phyloP scores from a whole-genome alignment of 2,113 vertebrate species.

The Tupaia tana region DNA sequence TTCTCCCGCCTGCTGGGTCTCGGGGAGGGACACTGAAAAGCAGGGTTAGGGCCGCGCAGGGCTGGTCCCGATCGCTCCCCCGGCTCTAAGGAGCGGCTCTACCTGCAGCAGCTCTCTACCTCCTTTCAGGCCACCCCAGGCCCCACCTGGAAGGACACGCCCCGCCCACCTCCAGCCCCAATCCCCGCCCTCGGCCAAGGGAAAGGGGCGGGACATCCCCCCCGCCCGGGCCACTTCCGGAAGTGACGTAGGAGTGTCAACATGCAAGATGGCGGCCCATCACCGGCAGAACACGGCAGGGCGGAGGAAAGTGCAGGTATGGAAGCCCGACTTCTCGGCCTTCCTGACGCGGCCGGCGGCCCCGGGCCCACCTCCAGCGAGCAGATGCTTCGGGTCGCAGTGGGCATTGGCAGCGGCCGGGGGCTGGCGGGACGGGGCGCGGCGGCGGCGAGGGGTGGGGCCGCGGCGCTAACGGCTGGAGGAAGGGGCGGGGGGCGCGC shows the following conservation, averaged over 20 bases:
- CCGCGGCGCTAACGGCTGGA: slow-evolving; percentile 50
- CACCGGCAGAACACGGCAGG: slow-evolving; percentile 99
- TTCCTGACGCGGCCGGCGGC: not conserved
- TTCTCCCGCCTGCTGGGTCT: fast-evolving
- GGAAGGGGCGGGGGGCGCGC: not conserved
- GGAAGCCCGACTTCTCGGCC: not conserved
- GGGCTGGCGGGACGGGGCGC: not conserved
- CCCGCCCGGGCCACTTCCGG: slow-evolving; percentile 79
- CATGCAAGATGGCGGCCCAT: slow-evolving; percentile 99
- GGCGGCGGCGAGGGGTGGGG: slow-evolving; percentile 68
- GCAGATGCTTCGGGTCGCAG: not conserved
- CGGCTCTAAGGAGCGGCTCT: not conserved
- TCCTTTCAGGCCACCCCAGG: too few relatives aligned
- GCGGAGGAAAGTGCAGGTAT: slow-evolving; percentile 98
- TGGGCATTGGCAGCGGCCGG: not conserved
- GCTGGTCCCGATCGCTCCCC: not conserved
- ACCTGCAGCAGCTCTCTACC: too few relatives aligned
- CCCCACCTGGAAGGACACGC: fast-evolving
- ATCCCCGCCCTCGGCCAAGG: fast-evolving
- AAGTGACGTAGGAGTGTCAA: slow-evolving; percentile 95
- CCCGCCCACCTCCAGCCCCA: fast-evolving
- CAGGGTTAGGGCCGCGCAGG: not conserved
- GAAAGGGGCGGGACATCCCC: slow-evolving; percentile 75
- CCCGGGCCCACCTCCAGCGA: not conserved
- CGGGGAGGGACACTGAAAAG: not conserved